Evolutionary conservation across 2,888 invertebrate species (phyloP), one percentile per base, ranked within the genome.

Genomic region (Coremacera marginata): DNA sequence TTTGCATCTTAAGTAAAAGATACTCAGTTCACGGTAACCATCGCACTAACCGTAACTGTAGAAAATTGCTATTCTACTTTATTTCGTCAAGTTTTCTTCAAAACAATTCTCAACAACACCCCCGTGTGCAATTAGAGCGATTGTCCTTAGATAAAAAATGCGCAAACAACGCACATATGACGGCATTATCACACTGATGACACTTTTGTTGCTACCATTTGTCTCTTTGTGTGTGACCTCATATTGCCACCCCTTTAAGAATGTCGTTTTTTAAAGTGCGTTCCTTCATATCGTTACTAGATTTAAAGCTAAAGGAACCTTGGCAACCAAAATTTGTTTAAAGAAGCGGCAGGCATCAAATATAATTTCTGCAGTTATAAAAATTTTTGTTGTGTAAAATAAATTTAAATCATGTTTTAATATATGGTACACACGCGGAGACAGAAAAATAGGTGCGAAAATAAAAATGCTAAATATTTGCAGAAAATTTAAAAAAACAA

Each of bases 141-240:
- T 67, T 67, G 67, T 67, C 44, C 16, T 67, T 44, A n/a, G 67
- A 67, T 37, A 67, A 67, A 67, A 67, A 67, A 37, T 34, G 34
- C 31, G 67, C 22, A 67, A 67, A 44, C 67, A 37, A 22, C 37
- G 44, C 67, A 44, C 67, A 67, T 22, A 67, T 67, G 67, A 67
- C 44, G 44, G 19, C 44, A 67, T 67, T 67, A 67, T 67, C 67
- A 22, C 44, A 44, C 22, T 67, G 67, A 67, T 67, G 67, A 37
- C 67, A 67, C 67, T 34, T 67, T 44, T 44, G 67, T 37, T 37
- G 67, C 22, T n/a, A 22, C 44, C 44, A 67, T 67, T 67, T 67
- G 67, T 67, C 67, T 67, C 19, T 14, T 65, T 65, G 65, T 9
- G n/a, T 27, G 11, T 11, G 44, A 19, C 37, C 37, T 31, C 37